phyloP scores from a whole-genome alignment of 2,888 invertebrate genomes.

The Oligia latruncula region DNA sequence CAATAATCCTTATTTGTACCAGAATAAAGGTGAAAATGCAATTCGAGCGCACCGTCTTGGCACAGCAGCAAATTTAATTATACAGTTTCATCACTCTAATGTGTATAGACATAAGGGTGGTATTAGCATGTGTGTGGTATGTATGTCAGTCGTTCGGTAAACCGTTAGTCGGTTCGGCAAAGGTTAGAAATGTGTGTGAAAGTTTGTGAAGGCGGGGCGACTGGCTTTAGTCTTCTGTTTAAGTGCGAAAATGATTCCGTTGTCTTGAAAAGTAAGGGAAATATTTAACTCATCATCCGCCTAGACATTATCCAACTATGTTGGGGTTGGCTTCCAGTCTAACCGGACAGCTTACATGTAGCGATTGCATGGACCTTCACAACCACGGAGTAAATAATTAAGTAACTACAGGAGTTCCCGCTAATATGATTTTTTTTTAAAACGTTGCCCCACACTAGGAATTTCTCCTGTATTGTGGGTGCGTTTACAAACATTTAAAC shows the following conservation, averaged over 20 bases:
- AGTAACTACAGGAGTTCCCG: not conserved
- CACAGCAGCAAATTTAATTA: slow-evolving; percentile 17
- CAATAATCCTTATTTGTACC: slow-evolving; percentile 26
- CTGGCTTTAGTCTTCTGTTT: slow-evolving; percentile 46
- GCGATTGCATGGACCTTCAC: not conserved
- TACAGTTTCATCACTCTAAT: slow-evolving; percentile 39
- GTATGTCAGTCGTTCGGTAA: slow-evolving; percentile 61
- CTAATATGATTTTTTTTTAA: not conserved
- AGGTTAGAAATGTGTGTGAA: slow-evolving; percentile 63
- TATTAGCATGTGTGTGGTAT: slow-evolving; percentile 47
- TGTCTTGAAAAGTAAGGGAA: not conserved
- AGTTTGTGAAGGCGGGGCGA: slow-evolving; percentile 57
- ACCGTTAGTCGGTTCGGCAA: slow-evolving; percentile 65
- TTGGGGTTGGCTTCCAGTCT: not conserved
- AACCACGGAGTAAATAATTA: not conserved
- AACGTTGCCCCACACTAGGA: no score
- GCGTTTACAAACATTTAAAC: no score
- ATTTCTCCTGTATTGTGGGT: no score
- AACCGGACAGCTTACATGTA: not conserved
- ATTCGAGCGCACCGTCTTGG: not conserved
- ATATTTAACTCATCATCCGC: not conserved
- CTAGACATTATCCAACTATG: not conserved
- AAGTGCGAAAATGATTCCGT: slow-evolving; percentile 39
- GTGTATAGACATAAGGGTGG: slow-evolving; percentile 19
- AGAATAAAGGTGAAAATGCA: slow-evolving; percentile 35